Base-by-base conservation (phyloP, 2,888 invertebrate genomes). In the Cephus runcator region DNA sequence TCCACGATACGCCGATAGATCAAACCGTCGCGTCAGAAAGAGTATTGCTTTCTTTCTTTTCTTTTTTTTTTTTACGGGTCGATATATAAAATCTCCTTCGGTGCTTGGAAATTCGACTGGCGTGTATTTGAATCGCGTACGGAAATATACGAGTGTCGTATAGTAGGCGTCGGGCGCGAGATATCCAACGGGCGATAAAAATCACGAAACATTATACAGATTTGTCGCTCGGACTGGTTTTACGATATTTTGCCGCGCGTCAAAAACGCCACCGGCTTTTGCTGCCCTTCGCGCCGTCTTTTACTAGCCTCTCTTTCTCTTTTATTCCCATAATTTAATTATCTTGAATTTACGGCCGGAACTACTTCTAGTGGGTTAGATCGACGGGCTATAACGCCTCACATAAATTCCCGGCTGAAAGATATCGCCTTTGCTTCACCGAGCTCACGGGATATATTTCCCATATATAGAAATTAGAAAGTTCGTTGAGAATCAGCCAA, bases 171-270 rank as follows among this genome's bases (percentile, higher is more conserved):
- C 56, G 56, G 56, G 56, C 56, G 56, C 56, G 56, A 56, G 56
- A 56, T 56, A 56, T 56, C 56, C 56, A 56, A 56, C 56, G 56
- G 56, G 86, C 88, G 89, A 90, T 91, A 91, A 91, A 91, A 89
- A 90, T 91, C 90, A 90, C 88, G 86, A 87, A 86, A 90, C 90
- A 90, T 90, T 90, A 90, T 90, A 89, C 90, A 90, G 90, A 91
- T 91, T 91, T 91, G 91, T 90, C 90, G 89, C 88, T 87, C 88
- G 89, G 88, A 85, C 88, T 90, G 89, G 81, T 91, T 91, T 91
- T 91, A 91, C 88, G 91, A 89, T 90, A 89, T 90, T 90, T 87
- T 88, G 87, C 83, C 87, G 82, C 85, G 86, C 85, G 85, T 82
- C 83, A 81, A 81, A 83, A 56, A 23, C 56, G 56, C 56, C 56